A percentile compares a stretch with the other conserved stretches of the same genome.
These are phyloP conservation scores for Glyptemys insculpta DNA, from an alignment of 2,797 vertebrate genomes.

Conservation along the genomic window DNA sequence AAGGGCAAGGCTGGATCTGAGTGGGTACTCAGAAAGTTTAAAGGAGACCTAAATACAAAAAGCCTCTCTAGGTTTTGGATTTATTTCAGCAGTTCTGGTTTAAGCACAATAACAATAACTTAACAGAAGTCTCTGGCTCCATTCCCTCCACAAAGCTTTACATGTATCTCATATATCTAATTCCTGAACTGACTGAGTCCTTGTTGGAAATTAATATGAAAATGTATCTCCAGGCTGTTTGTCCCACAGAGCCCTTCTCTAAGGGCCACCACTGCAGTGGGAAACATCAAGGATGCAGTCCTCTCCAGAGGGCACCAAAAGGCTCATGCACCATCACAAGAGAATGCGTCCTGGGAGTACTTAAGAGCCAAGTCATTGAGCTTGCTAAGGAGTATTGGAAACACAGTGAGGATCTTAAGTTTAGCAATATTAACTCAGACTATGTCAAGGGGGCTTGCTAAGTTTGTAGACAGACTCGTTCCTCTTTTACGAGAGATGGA, in stretches of 20 bases:
- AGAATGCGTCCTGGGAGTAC: background rate
- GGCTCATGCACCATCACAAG: too few relatives aligned
- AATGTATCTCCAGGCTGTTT: background rate
- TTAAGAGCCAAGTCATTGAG: background rate
- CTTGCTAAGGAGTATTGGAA: background rate
- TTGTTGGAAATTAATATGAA: background rate
- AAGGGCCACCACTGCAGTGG: too few relatives aligned
- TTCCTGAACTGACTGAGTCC: background rate
- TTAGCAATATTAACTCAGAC: background rate
- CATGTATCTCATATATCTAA: background rate
- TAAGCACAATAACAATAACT: background rate
- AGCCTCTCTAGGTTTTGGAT: background rate
- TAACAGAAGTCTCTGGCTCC: background rate
- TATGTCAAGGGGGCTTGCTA: rapidly evolving
- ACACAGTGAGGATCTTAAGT: background rate
- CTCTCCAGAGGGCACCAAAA: too few relatives aligned
- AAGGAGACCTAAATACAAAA: background rate
- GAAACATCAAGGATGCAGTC: too few relatives aligned
- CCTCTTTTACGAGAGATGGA: background rate
- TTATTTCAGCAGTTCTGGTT: background rate
- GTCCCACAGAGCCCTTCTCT: too few relatives aligned
- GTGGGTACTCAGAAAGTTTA: background rate
- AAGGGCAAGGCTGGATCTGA: background rate
- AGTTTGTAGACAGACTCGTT: too few relatives aligned
- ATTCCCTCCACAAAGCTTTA: background rate